Conservation (phyloP, 2,888 invertebrate species). For the Catocala fraxini region DNA sequence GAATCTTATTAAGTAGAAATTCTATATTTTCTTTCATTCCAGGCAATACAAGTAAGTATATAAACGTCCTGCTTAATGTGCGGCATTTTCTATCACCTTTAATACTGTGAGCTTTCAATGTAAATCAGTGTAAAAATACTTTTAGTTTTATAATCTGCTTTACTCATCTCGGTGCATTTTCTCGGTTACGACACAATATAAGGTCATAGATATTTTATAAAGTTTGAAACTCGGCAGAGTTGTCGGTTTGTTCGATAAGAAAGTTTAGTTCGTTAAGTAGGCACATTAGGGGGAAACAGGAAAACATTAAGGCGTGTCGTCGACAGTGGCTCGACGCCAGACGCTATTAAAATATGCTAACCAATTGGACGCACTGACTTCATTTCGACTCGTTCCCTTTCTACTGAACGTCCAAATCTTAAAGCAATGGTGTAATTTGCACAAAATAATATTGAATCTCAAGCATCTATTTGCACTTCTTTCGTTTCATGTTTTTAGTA, state of each 20-base stretch:
- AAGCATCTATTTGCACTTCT: constrained; percentile 58
- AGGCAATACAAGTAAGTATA: no score
- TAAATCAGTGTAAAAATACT: constrained; percentile 3
- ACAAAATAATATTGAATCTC: constrained; percentile 68
- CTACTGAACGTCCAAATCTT: constrained; percentile 58
- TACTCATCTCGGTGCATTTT: constrained; percentile 48
- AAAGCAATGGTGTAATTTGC: constrained; percentile 67
- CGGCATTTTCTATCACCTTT: no score
- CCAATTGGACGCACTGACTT: constrained; percentile 78
- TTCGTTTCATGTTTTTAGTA: constrained; percentile 33
- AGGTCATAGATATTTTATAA: constrained; percentile 70
- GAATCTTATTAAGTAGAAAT: no score
- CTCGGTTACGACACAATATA: constrained; percentile 54
- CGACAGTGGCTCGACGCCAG: constrained; percentile 80
- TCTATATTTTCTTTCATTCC: neutral
- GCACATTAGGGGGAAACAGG: constrained; percentile 83
- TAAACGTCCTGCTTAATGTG: no score
- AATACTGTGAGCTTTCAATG: neutral
- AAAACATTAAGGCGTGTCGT: constrained; percentile 81
- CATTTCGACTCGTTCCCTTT: constrained; percentile 62
- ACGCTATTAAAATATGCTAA: constrained; percentile 83
- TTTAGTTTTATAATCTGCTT: constrained; percentile 26
- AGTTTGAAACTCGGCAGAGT: constrained; percentile 70
- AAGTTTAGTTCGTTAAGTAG: constrained; percentile 85
- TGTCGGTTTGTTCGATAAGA: constrained; percentile 83